phyloP scores from a whole-genome alignment of 37 sponge, comb jelly and placozoan species.

The Eunapius fragilis region DNA sequence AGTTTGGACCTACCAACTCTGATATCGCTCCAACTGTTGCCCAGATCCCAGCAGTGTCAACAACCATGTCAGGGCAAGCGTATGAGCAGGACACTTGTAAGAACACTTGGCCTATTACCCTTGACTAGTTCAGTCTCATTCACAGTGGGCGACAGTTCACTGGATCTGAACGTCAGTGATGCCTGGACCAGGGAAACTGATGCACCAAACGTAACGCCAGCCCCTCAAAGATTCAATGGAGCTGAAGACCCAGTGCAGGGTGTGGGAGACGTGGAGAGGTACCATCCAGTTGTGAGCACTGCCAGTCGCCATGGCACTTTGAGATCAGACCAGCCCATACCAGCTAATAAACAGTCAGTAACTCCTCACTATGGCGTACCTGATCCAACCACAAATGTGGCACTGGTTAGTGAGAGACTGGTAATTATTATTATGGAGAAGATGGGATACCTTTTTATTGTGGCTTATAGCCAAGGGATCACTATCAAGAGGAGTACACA shows the following conservation, averaged over 20 bases:
- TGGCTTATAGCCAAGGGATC: not conserved
- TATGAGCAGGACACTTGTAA: not conserved
- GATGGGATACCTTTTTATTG: no score
- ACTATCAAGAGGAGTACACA: constrained; percentile 27
- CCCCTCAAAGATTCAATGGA: not conserved
- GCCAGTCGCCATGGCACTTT: not conserved
- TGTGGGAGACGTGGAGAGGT: not conserved
- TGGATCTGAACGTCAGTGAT: not conserved
- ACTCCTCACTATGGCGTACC: not conserved
- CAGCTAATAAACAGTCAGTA: not conserved
- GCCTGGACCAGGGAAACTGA: not conserved
- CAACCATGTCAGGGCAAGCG: not conserved
- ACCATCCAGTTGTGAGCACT: not conserved
- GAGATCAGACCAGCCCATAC: not conserved
- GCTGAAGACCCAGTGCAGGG: not conserved
- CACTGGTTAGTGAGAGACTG: not conserved
- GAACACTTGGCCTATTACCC: not conserved
- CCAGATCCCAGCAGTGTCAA: not conserved
- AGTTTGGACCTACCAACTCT: not conserved
- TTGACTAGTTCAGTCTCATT: not conserved
- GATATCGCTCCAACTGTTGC: not conserved
- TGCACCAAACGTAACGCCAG: not conserved
- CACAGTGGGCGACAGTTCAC: not conserved
- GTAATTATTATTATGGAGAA: no score
- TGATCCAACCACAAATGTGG: not conserved